Evolutionary conservation across 2,888 invertebrate species (phyloP).

Genomic region (Horisme vitalbata): DNA sequence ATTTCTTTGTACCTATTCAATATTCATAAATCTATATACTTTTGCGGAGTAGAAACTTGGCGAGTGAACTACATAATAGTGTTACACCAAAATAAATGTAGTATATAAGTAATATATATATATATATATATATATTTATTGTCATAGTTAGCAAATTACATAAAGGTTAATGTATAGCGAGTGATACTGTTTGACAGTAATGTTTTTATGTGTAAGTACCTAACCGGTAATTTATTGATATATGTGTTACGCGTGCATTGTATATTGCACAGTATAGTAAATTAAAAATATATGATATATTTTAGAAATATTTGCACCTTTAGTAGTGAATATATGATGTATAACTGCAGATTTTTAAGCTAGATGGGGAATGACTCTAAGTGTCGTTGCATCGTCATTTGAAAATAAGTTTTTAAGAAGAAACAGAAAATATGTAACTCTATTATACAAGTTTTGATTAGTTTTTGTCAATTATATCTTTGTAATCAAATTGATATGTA

Average conservation of each 20-base stretch:
- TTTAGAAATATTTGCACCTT: constrained; percentile 83
- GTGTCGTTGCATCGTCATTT: constrained; percentile 50
- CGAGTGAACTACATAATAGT: constrained; percentile 66
- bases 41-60: constrained; percentile 44
- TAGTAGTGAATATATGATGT: constrained; percentile 77
- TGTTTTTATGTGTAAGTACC: constrained; percentile 76
- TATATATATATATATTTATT: constrained; percentile 45
- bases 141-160: constrained; percentile 62
- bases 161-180: constrained; percentile 73
- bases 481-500: constrained; percentile 68
- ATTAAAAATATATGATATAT: constrained; percentile 76
- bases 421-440: constrained; percentile 52
- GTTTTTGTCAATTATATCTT: constrained; percentile 81
- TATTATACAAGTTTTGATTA: constrained; percentile 69
- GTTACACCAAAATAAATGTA: constrained; percentile 57
- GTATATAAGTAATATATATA: too few relatives aligned
- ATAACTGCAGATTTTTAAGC: constrained; percentile 75
- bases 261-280: constrained; percentile 78
- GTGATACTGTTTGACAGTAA: constrained; percentile 78
- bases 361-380: constrained; percentile 54
- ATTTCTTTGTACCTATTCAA: not conserved
- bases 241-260: constrained; percentile 77
- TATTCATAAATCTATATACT: not conserved
- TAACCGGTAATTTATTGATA: constrained; percentile 52
- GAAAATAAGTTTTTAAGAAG: constrained; percentile 60